phyloP scores from a whole-genome alignment of 2,113 vertebrate genomes.

The Recurvirostra avosetta region DNA sequence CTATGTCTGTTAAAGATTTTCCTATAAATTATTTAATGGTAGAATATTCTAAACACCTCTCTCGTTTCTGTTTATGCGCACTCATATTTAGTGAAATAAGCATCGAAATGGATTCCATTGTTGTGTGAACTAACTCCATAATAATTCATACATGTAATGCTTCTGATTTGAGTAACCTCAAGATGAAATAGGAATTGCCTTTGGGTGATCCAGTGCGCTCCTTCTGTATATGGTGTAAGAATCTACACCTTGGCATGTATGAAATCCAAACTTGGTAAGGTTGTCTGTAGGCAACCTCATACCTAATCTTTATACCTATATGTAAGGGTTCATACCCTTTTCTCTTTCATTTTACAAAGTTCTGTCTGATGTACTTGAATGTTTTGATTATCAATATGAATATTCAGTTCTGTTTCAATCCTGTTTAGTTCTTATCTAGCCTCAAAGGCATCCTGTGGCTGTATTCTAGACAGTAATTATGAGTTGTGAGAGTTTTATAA shows the following conservation, averaged over 20 bases:
- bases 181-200: not conserved
- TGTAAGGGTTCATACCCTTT: not conserved
- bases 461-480: not conserved
- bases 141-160: not conserved
- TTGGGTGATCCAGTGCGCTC: not conserved
- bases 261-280: not conserved
- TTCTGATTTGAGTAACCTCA: not conserved
- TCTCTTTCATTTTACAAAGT: not conserved
- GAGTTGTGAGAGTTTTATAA: not conserved
- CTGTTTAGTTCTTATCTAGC: not conserved
- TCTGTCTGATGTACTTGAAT: not conserved
- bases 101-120: not conserved
- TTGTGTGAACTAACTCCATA: not conserved
- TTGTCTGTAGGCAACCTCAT: not conserved
- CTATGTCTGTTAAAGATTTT: not conserved
- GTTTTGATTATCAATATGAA: not conserved
- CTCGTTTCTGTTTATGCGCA: not conserved
- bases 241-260: not conserved
- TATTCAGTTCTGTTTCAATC: not conserved
- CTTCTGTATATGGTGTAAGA: not conserved
- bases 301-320: not conserved
- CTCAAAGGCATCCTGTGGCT: not conserved
- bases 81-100: not conserved
- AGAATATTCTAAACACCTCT: not conserved
- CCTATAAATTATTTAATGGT: not conserved